Evolutionary conservation across 2,113 vertebrate genomes (phyloP).

Genomic region (Sminthopsis crassicaudata): DNA sequence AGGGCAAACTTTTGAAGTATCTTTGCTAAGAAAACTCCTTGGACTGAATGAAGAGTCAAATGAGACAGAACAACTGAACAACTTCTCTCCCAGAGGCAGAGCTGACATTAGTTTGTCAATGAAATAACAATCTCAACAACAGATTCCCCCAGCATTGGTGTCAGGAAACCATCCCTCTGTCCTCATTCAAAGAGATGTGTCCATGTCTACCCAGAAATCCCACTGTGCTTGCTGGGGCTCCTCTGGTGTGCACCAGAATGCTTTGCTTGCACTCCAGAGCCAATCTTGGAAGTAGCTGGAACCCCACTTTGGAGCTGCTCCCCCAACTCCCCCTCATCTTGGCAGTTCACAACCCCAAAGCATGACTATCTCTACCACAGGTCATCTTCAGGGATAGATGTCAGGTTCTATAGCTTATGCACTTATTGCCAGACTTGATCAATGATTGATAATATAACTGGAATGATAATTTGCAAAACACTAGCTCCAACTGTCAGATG

Average conservation of each 20-base stretch:
- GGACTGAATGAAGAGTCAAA: not conserved
- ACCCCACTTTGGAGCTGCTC: not conserved
- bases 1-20: not conserved
- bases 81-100: not conserved
- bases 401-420: not conserved
- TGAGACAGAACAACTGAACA: not conserved
- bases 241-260: not conserved
- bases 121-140: not conserved
- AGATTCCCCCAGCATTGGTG: not conserved
- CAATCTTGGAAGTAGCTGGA: accelerated
- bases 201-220: not conserved
- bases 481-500: not conserved
- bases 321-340: not conserved
- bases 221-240: not conserved
- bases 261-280: not conserved
- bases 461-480: not conserved
- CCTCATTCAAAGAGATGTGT: not conserved
- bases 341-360: not conserved
- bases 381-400: not conserved
- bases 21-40: not conserved
- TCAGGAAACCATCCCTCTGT: too few relatives aligned
- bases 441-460: not conserved
- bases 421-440: not conserved
- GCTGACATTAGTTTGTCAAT: not conserved
- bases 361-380: not conserved